A percentile compares a stretch with the other conserved stretches of the same genome.
These are phyloP conservation scores for Gastrophryne carolinensis DNA, from an alignment of 2,797 vertebrate genomes.

Conservation along the genomic window DNA sequence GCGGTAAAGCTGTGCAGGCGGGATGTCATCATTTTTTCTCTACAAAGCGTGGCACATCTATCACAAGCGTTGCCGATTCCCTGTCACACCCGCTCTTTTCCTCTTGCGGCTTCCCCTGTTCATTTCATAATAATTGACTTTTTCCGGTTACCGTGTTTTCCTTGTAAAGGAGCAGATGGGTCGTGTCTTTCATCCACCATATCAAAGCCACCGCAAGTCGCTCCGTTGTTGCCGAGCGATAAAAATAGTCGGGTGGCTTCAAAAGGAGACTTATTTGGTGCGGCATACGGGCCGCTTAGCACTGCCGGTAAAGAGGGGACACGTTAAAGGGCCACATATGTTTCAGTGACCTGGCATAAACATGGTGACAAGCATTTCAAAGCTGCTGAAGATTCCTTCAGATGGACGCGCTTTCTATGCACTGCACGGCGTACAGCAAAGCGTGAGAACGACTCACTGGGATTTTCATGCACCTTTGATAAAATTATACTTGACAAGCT, in stretches of 20 bases:
- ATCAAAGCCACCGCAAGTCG: conserved; percentile 9
- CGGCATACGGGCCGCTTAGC: conserved; percentile 3
- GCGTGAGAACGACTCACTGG: conserved; percentile 12
- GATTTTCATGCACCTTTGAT: conserved; percentile 41
- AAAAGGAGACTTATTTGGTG: background rate
- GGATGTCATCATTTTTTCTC: background rate
- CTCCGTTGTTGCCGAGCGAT: background rate
- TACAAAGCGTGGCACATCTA: too few relatives aligned
- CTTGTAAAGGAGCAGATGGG: background rate
- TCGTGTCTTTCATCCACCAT: conserved; percentile 7
- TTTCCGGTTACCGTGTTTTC: conserved; percentile 20
- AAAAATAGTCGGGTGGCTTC: conserved; percentile 18
- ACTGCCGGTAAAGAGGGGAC: conserved; percentile 22
- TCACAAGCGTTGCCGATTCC: background rate
- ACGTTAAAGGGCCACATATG: conserved; percentile 25
- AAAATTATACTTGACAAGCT: conserved; percentile 51
- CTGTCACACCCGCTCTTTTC: background rate
- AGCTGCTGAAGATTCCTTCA: conserved; percentile 17
- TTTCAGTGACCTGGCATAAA: conserved; percentile 35
- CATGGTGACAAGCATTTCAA: conserved; percentile 27
- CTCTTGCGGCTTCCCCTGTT: background rate
- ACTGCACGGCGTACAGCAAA: background rate
- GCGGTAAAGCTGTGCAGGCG: too few relatives aligned
- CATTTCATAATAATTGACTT: conserved; percentile 40
- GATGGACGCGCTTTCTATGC: conserved; percentile 13